Conservation (phyloP, 1,140 invertebrate species). For the Trichomalopsis sarcophagae region DNA sequence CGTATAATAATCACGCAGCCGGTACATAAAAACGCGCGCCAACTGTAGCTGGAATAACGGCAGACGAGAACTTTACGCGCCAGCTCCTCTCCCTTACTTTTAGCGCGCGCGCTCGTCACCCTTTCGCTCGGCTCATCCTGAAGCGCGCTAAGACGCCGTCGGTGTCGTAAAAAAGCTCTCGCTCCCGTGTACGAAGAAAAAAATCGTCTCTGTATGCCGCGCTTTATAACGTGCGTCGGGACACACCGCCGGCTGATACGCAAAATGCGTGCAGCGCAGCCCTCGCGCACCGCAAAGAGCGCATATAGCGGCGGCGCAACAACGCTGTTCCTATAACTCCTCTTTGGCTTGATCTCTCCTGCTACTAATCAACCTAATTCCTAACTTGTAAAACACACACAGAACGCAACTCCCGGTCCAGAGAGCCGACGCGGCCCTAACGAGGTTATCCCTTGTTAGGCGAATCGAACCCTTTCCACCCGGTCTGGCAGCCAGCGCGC, state of each 20-base stretch:
- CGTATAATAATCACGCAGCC: too few species aligned
- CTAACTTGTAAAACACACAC: slow-evolving; percentile 76
- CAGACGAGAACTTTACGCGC: neutral
- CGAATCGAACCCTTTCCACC: slow-evolving; percentile 68
- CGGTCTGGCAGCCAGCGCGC: neutral
- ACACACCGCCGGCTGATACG: too few species aligned
- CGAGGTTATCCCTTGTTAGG: slow-evolving; percentile 74
- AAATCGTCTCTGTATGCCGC: too few species aligned
- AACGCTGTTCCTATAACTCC: neutral
- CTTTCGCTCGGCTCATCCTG: slow-evolving; percentile 63
- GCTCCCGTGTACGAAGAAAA: too few species aligned
- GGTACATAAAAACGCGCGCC: too few species aligned
- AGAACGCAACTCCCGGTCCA: slow-evolving; percentile 56
- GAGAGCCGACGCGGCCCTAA: slow-evolving; percentile 61
- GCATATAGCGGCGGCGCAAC: slow-evolving; percentile 45
- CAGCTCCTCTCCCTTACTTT: neutral
- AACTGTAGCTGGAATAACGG: too few species aligned
- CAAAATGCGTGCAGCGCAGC: neutral
- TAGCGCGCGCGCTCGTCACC: slow-evolving; percentile 38
- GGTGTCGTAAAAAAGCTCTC: neutral
- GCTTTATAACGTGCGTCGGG: too few species aligned
- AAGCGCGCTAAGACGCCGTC: slow-evolving; percentile 54
- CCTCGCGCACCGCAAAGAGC: slow-evolving; percentile 40
- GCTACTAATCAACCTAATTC: slow-evolving; percentile 75
- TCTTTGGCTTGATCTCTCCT: slow-evolving; percentile 35